Evolutionary conservation across 2,797 vertebrate genomes (phyloP).

Genomic region (Mallotus villosus): DNA sequence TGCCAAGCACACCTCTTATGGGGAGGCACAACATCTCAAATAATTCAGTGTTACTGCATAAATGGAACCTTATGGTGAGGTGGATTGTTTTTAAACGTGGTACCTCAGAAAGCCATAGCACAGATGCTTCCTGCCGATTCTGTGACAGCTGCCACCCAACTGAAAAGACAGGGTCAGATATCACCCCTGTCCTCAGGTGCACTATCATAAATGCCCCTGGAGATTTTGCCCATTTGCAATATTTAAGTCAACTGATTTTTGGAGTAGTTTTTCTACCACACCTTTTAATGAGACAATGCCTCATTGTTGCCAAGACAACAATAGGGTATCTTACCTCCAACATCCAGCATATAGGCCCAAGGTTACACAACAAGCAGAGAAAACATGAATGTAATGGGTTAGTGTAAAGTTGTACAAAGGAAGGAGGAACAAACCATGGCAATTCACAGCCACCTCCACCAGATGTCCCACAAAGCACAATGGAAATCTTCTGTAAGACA

Average conservation of each 20-base stretch:
- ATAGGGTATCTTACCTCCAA: constrained; percentile 7
- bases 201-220: background rate
- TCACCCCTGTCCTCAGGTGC: background rate
- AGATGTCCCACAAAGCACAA: constrained; percentile 35
- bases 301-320: constrained; percentile 8
- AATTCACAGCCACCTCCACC: constrained; percentile 35
- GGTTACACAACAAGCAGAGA: constrained; percentile 2
- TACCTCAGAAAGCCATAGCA: background rate
- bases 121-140: background rate
- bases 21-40: background rate
- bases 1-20: constrained; percentile 14
- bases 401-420: constrained; percentile 1
- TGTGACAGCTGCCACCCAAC: too few relatives aligned
- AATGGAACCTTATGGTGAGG: constrained; percentile 14
- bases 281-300: constrained; percentile 6
- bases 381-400: constrained; percentile 12
- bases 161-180: background rate
- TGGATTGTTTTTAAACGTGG: background rate
- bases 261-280: background rate
- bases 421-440: constrained; percentile 18
- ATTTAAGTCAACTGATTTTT: background rate
- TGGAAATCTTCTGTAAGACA: constrained; percentile 23
- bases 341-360: background rate
- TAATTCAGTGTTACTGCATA: background rate
- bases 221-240: background rate